Base-by-base conservation (phyloP, 1,140 invertebrate genomes). In the Lepidurus packardi region DNA sequence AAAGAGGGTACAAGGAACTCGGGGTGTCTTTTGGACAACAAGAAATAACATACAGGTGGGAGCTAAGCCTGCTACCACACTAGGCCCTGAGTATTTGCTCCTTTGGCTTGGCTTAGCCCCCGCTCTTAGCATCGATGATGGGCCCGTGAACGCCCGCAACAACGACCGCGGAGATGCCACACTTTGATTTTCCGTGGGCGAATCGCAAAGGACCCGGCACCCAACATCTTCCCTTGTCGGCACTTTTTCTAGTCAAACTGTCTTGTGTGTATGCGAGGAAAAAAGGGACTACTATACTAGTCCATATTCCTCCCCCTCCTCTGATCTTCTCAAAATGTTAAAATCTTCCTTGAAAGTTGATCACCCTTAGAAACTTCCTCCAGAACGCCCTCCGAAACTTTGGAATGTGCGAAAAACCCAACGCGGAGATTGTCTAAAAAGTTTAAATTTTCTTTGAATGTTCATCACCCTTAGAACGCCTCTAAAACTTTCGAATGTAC, bases 141-240 rank as follows among this genome's bases (percentile, higher is more conserved):
- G 53, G 53, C 13, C 53, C 21, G 21, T 65, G 53, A 16, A 65
- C 53, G 53, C 53, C 53, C 53, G 21, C 53, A 65, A 65, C 53
- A 65, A 65, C 53, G 53, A 65, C n/a, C 53, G 16, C 53, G 21
- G 53, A 65, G 53, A 65, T 65, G 53, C 53, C 53, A 65, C 53
- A 65, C 53, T 65, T 65, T 65, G 53, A 65, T 65, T 65, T 65
- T 65, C 53, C 53, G 53, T 65, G 53, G 53, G 53, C 53, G 53
- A 65, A 65, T 65, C 53, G 53, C 53, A 65, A 65, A 65, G 53
- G 53, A 65, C 53, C 53, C n/a, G 16, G 53, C 53, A 13, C 16
- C 53, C 4, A 21, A 65, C 21, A 65, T 65, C 53, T 65, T 65
- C 53, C 53, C 53, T 65, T 65, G 53, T 65, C 53, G 53, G 53